Evolutionary conservation across 1,140 invertebrate genomes (phyloP), one percentile per base, ranked within the genome.

Genomic region (Rhagoletis zephyria): DNA sequence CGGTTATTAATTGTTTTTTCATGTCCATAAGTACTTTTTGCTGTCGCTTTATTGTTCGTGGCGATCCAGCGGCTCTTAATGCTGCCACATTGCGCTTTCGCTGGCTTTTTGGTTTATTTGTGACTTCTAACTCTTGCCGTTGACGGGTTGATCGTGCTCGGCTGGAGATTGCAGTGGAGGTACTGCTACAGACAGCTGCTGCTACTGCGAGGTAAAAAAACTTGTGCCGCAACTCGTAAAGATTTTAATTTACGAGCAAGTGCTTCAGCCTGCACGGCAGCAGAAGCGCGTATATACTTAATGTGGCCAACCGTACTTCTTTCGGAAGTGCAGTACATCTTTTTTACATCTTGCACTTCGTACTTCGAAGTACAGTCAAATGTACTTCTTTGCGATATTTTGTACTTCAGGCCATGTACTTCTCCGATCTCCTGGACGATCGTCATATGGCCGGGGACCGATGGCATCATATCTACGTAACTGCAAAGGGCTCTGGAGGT

Each of bases 1-100:
- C 30, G 74, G 19, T 81, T 81, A 81, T 59, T 81, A 81, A 81
- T 81, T n/a, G 74, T 51, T 59, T 74, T 56, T 56, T 56, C 74
- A 51, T 81, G 74, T 81, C 14, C 48, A 81, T 81, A 81, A 81
- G 40, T 59, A 48, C 56, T 30, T 81, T n/a, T 59, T 56, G 48
- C n/a, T 81, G 74, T 81, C n/a, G 74, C 19, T 51, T 81, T 30
- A 30, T 30, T 59, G 61, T 59, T 56, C n/a, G 56, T 14, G 16
- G 6, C 56, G 42, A 19, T 77, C 45, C 48, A 51, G 45, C 48
- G 19, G 45, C 74, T n/a, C 74, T 77, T 77, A 77, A 51, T 56
- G 45, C 40, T 56, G 12, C 14, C 67, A 74, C 42, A 45, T n/a
- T 48, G 42, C 16, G 42, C 2, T 59, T 56, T 5, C 74, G n/a